These are phyloP conservation scores for Mormyrops attenuatus DNA, from an alignment of 2,797 vertebrate genomes.

Conservation along the genomic window DNA sequence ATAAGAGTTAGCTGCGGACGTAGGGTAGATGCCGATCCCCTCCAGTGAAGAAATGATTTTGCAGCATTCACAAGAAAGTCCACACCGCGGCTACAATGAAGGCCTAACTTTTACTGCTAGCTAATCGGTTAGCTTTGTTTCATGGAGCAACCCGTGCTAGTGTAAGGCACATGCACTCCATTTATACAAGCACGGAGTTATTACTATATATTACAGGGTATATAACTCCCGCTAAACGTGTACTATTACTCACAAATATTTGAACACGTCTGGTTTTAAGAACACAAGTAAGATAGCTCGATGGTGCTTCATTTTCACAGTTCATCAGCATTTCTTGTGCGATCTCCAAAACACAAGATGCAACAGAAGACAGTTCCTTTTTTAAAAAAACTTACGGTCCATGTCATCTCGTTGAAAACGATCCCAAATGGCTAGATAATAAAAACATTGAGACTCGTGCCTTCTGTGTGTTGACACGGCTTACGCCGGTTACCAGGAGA, in stretches of 20 bases:
- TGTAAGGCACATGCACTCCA: not conserved
- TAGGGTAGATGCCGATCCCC: not conserved
- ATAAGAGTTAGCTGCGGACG: not conserved
- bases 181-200: not conserved
- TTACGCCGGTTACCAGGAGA: slow-evolving; percentile 56
- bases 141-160: not conserved
- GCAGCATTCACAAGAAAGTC: slow-evolving; percentile 1
- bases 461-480: slow-evolving; percentile 38
- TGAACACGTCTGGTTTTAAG: not conserved
- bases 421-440: not conserved
- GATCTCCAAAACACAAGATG: not conserved
- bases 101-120: slow-evolving; percentile 33
- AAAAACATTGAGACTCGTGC: slow-evolving; percentile 35
- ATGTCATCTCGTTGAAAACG: slow-evolving; percentile 33
- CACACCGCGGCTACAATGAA: slow-evolving; percentile 17
- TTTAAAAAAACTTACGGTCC: slow-evolving; percentile 39
- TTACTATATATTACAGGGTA: not conserved
- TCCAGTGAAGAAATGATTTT: not conserved
- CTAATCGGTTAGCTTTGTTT: not conserved
- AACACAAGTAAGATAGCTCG: not conserved
- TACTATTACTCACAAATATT: not conserved
- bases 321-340: not conserved
- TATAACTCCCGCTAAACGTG: not conserved
- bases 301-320: not conserved
- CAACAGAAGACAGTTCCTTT: not conserved